Base-by-base conservation (phyloP, 2,888 invertebrate species). In the Patella ulyssiponensis region DNA sequence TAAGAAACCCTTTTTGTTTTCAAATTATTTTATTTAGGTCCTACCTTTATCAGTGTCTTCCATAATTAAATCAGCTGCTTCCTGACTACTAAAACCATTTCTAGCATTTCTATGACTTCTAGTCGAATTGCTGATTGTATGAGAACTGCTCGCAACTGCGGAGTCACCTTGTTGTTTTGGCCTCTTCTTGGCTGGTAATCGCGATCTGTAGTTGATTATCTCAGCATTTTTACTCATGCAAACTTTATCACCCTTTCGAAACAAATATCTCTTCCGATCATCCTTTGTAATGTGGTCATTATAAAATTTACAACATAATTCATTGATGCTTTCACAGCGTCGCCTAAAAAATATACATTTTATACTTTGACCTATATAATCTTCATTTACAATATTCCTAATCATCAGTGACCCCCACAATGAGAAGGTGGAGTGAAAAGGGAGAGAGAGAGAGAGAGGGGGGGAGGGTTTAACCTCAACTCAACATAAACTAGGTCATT, bases 271-370 rank as follows among this genome's bases (percentile, higher is more conserved):
- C 23, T 82, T 79, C 33, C 78, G 81, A 69, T 51, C 20, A 7
- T 83, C 79, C 69, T 72, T 80, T 15, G 73, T 81, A 12, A 82
- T 72, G 75, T 90, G 89, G 2, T 82, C 70, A 75, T 86, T 86
- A 84, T 90, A 90, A 33, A 83, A 81, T 23, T 80, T 77, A 79
- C 88, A 88, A 75, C 89, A 89, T 15, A 88, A 74, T 72, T 89
- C 88, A 80, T 90, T 90, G 72, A 90, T 86, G 27, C 81, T 84
- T 9, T 84, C 85, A 80, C 89, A 88, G 77, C 88, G 83, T 44
- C 75, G 77, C 69, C 89, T 89, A 82, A n/a, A 79, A 75, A 44
- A 70, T 44, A 44, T 9, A 44, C 44, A 44, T 44, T 44, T 9
- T 0, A 44, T 44, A 44, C 9, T 44, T 44, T 33, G n/a, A n/a